A percentile compares a stretch with the other conserved stretches of the same genome.
Evolutionary conservation across 1,140 invertebrate species (phyloP).

Genomic region (Euschistus heros): DNA sequence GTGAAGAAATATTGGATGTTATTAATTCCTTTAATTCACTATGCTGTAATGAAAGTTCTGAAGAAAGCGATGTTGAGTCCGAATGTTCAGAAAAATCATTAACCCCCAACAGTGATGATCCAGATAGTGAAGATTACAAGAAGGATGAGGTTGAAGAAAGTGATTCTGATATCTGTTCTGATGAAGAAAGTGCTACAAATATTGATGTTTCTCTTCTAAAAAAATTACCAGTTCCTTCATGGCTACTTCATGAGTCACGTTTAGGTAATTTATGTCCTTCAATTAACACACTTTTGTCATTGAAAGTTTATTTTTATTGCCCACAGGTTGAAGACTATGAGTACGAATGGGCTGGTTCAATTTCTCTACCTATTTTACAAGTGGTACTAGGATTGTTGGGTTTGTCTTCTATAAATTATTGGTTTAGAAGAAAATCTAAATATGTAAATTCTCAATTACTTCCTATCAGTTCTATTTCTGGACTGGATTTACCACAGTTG

Average conservation of each 20-base stretch:
- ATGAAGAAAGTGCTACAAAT: slow-evolving; percentile 16
- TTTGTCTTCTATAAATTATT: slow-evolving; percentile 17
- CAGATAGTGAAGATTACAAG: slow-evolving; percentile 7
- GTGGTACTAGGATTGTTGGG: slow-evolving; percentile 52
- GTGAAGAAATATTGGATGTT: neutral
- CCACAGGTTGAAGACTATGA: slow-evolving; percentile 62
- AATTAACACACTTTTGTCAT: slow-evolving; percentile 54
- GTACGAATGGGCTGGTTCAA: slow-evolving; percentile 45
- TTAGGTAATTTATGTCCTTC: slow-evolving; percentile 45
- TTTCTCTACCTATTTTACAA: slow-evolving; percentile 50
- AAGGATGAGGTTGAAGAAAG: slow-evolving; percentile 20
- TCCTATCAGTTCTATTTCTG: neutral
- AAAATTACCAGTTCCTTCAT: slow-evolving; percentile 41
- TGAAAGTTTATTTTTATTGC: slow-evolving; percentile 51
- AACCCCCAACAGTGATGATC: neutral
- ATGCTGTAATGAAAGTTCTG: slow-evolving; percentile 24
- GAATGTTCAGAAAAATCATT: slow-evolving; percentile 14
- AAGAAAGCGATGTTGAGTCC: slow-evolving; percentile 27
- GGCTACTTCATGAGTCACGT: slow-evolving; percentile 52
- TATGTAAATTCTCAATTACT: slow-evolving; percentile 3
- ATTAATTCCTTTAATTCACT: neutral
- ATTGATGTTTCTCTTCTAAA: neutral
- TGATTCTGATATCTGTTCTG: slow-evolving; percentile 20
- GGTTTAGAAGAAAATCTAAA: slow-evolving; percentile 16
- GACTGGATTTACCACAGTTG: slow-evolving; percentile 7